phyloP scores from a whole-genome alignment of 2,888 invertebrate species.

The Harmothoe impar region DNA sequence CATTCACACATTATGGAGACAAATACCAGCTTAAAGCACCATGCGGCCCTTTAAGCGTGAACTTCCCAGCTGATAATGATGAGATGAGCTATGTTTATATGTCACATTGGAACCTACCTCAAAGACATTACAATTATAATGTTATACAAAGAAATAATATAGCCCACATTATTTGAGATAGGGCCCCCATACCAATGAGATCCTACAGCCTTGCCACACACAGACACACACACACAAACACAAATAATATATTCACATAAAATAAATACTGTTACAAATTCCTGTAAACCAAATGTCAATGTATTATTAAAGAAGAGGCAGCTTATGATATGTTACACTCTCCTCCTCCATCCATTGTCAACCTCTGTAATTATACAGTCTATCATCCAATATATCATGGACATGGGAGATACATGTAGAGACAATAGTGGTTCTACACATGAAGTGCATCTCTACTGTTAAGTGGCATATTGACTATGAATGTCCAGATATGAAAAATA shows the following conservation, averaged over 20 bases:
- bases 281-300: no score
- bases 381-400: neutral
- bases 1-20: neutral
- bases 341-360: neutral
- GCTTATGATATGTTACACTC: slow-evolving; percentile 1
- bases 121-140: neutral
- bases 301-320: slow-evolving; percentile 23
- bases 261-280: neutral
- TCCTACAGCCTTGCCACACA: neutral
- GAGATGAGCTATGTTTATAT: neutral
- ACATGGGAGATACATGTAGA: no score
- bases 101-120: slow-evolving; percentile 10
- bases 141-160: neutral
- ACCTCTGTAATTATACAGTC: neutral
- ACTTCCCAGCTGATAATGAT: neutral
- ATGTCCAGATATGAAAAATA: neutral
- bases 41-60: neutral
- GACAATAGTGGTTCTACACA: neutral
- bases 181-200: neutral
- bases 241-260: neutral
- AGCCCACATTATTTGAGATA: neutral
- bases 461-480: neutral
- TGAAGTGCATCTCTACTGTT: neutral
- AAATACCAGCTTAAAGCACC: neutral
- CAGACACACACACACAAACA: neutral